A percentile compares a stretch with the other conserved stretches of the same genome.
These are phyloP conservation scores for Heteromyza rotundicornis DNA, from an alignment of 2,888 invertebrate genomes.

Conservation along the genomic window DNA sequence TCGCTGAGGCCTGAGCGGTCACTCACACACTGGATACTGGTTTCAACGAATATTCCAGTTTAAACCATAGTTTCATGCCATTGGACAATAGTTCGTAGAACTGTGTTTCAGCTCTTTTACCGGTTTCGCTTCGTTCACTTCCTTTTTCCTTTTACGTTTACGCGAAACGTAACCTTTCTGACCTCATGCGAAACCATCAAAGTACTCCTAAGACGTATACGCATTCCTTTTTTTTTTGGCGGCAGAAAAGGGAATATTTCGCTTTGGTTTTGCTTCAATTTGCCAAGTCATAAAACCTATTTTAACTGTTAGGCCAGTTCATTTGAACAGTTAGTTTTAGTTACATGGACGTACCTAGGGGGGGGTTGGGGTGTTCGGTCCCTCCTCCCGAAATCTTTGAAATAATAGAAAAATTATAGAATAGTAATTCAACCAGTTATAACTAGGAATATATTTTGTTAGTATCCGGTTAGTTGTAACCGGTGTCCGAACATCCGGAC, in stretches of 20 bases:
- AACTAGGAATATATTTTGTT: too few species aligned
- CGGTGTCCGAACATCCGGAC: too few species aligned
- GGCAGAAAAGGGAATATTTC: neutral
- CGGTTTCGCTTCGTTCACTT: neutral
- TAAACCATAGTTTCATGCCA: neutral
- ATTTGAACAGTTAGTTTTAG: constrained; percentile 14
- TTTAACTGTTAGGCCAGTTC: constrained; percentile 4
- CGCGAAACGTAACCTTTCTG: neutral
- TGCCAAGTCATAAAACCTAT: constrained; percentile 14
- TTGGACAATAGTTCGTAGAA: neutral
- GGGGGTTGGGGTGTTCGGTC: neutral
- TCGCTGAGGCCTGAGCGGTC: neutral
- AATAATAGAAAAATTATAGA: too few species aligned
- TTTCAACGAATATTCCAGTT: neutral
- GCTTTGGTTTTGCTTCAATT: constrained; percentile 9
- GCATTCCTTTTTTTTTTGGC: too few species aligned
- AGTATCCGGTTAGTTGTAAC: too few species aligned
- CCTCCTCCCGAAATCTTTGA: too few species aligned
- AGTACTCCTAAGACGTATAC: constrained; percentile 4
- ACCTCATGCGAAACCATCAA: constrained; percentile 24
- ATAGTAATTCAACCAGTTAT: too few species aligned
- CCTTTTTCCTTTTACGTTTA: neutral
- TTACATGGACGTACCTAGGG: neutral
- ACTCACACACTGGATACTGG: neutral
- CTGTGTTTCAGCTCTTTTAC: neutral